Percentiles rank a stretch among this genome's conserved stretches.
Evolutionary conservation across 2,113 vertebrate species (phyloP).

Genomic region (Phodopus roborovskii): DNA sequence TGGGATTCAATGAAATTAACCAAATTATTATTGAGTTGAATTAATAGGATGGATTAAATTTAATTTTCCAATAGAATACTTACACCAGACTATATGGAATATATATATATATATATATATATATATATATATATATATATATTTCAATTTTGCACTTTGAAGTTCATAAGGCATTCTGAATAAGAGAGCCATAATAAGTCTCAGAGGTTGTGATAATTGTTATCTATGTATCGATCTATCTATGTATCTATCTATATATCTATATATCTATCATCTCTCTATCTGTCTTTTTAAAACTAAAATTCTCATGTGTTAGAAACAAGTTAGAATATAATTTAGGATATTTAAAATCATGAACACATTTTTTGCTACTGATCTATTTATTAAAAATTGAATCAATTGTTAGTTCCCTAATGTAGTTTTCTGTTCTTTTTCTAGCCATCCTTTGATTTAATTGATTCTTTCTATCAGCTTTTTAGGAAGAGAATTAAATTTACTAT

Average conservation of each 20-base stretch:
- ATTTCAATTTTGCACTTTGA: not conserved
- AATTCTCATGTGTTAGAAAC: not conserved
- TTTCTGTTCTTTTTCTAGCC: not conserved
- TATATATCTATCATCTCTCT: too few relatives aligned
- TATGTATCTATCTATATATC: not conserved
- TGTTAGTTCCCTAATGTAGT: not conserved
- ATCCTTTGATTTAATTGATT: too few relatives aligned
- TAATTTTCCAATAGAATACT: not conserved
- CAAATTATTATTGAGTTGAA: not conserved
- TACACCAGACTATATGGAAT: not conserved
- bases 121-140: too few relatives aligned
- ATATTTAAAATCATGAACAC: not conserved
- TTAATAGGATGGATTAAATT: not conserved
- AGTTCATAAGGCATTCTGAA: not conserved
- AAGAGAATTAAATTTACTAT: not conserved
- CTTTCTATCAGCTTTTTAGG: not conserved
- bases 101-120: too few relatives aligned
- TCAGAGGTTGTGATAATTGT: not conserved
- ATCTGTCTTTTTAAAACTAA: not conserved
- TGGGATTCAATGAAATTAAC: not conserved
- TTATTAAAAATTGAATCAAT: not conserved
- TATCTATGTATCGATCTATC: not conserved
- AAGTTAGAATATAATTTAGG: not conserved
- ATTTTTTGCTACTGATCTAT: not conserved
- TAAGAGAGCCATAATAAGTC: not conserved